Evolutionary conservation across 2,888 invertebrate genomes (phyloP), one percentile per base, ranked within the genome.

Genomic region (Dynastes maya): DNA sequence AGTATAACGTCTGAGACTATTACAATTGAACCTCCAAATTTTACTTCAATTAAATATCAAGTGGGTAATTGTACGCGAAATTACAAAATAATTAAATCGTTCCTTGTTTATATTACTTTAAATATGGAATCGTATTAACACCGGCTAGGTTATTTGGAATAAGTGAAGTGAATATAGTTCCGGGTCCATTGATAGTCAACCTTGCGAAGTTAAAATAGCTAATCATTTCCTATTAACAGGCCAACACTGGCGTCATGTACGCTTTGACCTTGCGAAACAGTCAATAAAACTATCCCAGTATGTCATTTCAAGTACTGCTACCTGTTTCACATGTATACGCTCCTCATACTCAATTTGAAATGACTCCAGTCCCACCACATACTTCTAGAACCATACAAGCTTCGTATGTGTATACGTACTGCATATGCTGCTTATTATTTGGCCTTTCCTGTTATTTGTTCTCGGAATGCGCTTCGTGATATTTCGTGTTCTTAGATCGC

Each of bases 201-300:
- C 85, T 84, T 85, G 84, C 83, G 81, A 82, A 84, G 81, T 84
- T 82, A 83, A 84, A 84, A 84, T 84, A 84, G 82, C 83, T 84
- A 85, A 84, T 85, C 84, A 84, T 83, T 85, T 85, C 85, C 85
- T 84, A 85, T 83, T 83, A 84, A 82, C 83, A 74, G 58, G 77
- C 80, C 80, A 78, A 67, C 65, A 51, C 70, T 82, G 81, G 81
- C 81, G 82, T 82, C 82, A 82, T 83, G 82, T 84, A 82, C 82
- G 80, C 78, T 81, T 82, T 84, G 82, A 80, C 84, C 84, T 84
- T 84, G 84, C 79, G 79, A 67, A 82, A 77, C 80, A 79, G 80
- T 82, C 83, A 82, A 83, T 82, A 81, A 83, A 83, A 83, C 83
- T 82, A 77, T 79, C 76, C 71, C 79, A 71, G 76, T 76, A 72